Percentiles rank a stretch among this genome's conserved stretches.
Conservation (phyloP, 2,797 vertebrate genomes). For the Liparis tanakae region DNA sequence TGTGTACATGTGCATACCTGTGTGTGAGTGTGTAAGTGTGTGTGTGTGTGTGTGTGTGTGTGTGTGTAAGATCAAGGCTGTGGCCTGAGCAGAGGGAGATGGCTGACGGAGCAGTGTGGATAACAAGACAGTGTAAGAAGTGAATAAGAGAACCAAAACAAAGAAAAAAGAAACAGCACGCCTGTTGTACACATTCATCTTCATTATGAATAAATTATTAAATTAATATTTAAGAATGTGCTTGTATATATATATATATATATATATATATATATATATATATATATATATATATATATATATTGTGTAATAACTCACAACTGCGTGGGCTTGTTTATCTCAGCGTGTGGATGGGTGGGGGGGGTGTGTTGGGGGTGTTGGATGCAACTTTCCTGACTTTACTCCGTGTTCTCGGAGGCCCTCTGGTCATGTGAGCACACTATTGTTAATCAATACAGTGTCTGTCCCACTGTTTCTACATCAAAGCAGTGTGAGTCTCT, state of each 20-base stretch:
- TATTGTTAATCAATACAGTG: slow-evolving; percentile 71
- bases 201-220: slow-evolving; percentile 51
- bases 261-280: no score
- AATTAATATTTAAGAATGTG: slow-evolving; percentile 56
- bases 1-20: background rate
- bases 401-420: slow-evolving; percentile 42
- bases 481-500: slow-evolving; percentile 48
- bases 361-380: no score
- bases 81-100: slow-evolving; percentile 7
- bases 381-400: background rate
- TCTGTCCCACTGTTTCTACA: slow-evolving; percentile 51
- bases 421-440: slow-evolving; percentile 53
- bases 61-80: slow-evolving; percentile 15
- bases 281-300: background rate
- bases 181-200: slow-evolving; percentile 12
- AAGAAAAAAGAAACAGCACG: background rate
- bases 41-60: background rate
- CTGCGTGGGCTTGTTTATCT: slow-evolving; percentile 59
- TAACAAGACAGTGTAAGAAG: slow-evolving; percentile 31
- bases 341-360: slow-evolving; percentile 2
- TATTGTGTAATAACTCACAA: background rate
- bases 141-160: background rate
- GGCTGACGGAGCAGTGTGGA: slow-evolving; percentile 18
- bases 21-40: background rate
- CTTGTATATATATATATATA: slow-evolving; percentile 17